These are phyloP conservation scores for Agraylea sexmaculata DNA, from an alignment of 1,140 invertebrate species.

Conservation along the genomic window DNA sequence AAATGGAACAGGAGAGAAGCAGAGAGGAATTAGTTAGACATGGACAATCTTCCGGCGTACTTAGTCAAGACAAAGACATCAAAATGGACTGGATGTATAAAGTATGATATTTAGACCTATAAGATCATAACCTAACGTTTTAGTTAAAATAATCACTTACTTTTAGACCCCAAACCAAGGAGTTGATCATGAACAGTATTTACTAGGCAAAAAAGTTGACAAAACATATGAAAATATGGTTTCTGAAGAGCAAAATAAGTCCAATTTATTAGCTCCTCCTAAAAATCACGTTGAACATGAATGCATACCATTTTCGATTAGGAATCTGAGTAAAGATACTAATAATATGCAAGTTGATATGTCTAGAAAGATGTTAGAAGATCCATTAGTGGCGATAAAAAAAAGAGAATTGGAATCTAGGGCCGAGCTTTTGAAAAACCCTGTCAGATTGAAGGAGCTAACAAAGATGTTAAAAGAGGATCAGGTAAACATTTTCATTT, in stretches of 20 bases:
- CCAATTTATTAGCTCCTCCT: conserved; percentile 28
- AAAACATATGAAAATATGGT: conserved; percentile 65
- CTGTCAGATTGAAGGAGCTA: conserved; percentile 76
- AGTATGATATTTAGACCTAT: no score
- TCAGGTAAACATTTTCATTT: conserved; percentile 28
- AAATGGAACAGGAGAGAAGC: conserved; percentile 54
- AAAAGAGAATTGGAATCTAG: conserved; percentile 73
- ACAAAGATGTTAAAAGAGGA: conserved; percentile 59
- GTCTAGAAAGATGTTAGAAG: conserved; percentile 75
- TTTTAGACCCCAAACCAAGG: conserved; percentile 53
- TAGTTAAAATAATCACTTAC: conserved; percentile 8
- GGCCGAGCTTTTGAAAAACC: conserved; percentile 73
- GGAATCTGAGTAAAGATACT: conserved; percentile 44
- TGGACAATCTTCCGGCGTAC: conserved; percentile 45
- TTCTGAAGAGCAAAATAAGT: conserved; percentile 45
- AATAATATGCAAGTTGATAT: conserved; percentile 64
- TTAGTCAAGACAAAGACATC: conserved; percentile 42
- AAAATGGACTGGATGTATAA: conserved; percentile 92
- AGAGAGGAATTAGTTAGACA: conserved; percentile 52
- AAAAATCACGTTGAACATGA: conserved; percentile 64
- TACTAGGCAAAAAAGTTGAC: conserved; percentile 78
- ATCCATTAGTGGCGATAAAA: conserved; percentile 77
- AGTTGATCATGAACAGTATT: conserved; percentile 77
- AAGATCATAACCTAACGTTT: no score
- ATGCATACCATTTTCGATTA: conserved; percentile 61